Evolutionary conservation across 2,113 vertebrate species (phyloP), one percentile per base, ranked within the genome.

Genomic region (Zosterops hypoxanthus): DNA sequence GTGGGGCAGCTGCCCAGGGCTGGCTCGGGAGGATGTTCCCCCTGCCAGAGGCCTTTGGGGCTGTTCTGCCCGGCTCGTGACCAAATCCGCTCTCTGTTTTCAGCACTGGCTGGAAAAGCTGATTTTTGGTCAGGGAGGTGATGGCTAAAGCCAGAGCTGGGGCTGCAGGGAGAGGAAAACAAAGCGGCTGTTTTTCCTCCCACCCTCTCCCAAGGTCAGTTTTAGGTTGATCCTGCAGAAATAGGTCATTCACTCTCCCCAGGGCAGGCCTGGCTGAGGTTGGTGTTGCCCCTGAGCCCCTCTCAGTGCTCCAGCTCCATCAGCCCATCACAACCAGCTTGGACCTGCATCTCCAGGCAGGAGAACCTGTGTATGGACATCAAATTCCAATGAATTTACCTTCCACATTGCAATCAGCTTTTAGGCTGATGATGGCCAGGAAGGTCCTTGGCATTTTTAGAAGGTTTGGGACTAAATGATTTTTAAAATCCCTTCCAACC

Each of bases 151-250:
- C 24, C 18, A 5, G 29, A 44, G 76, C 20, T 3, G 3, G 33
- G 69, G 69, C 56, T 47, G 73, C 53, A 3, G 39, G 1, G 3
- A 0, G 0, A 33, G 66, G 5, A 18, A 33, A 91, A 94, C 78
- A 96, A 85, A 91, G 66, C 21, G 2, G 0, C 28, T 63, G 61
- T 69, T 76, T 52, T 95, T 39, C 28, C 39, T 50, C 16, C 18
- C 25, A 0, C 42, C 1, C 0, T 1, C 41, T 23, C 33, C 1
- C 2, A n/a, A 12, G 36, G 47, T 50, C 76, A 6, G 8, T 5
- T 73, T 73, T 2, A 72, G 83, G 73, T 44, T 79, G 70, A 65
- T 42, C 55, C 46, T 44, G 55, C 63, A 90, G 70, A 85, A 93
- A 66, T 3, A 18, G 86, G 52, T 57, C 61, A 9, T 5, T n/a